phyloP scores from a whole-genome alignment of 1,140 invertebrate species.

The Trachymyrmex cornetzi region DNA sequence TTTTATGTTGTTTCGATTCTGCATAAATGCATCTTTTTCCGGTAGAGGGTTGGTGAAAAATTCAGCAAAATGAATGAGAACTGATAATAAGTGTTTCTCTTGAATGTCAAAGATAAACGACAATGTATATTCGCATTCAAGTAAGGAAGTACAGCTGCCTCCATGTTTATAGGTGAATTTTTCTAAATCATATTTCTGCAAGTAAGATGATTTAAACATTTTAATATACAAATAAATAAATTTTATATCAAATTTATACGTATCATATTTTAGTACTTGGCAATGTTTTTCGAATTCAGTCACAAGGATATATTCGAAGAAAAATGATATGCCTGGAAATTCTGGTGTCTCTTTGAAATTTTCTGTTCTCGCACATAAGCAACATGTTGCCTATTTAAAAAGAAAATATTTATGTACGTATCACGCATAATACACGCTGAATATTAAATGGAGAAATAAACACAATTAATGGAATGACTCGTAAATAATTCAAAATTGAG shows the following conservation, averaged over 20 bases:
- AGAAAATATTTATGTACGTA: neutral
- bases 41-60: slow-evolving; percentile 96
- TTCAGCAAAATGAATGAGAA: slow-evolving; percentile 95
- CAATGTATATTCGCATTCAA: slow-evolving; percentile 92
- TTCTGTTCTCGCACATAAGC: slow-evolving; percentile 90
- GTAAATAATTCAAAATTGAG: neutral
- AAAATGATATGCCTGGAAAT: slow-evolving; percentile 96
- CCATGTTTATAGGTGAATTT: slow-evolving; percentile 93
- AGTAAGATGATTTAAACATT: neutral
- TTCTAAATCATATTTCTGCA: slow-evolving; percentile 94
- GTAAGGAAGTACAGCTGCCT: slow-evolving; percentile 93
- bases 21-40: slow-evolving; percentile 93
- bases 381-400: slow-evolving; percentile 89
- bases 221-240: neutral
- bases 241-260: neutral
- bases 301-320: slow-evolving; percentile 98
- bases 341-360: slow-evolving; percentile 91
- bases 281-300: slow-evolving; percentile 96
- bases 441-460: neutral
- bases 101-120: slow-evolving; percentile 96
- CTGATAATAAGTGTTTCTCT: slow-evolving; percentile 91
- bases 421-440: too few relatives aligned
- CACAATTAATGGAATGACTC: neutral
- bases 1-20: slow-evolving; percentile 97
- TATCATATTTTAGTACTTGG: slow-evolving; percentile 79